Base-by-base conservation (phyloP, 2,888 invertebrate genomes). In the Noctua fimbriata region DNA sequence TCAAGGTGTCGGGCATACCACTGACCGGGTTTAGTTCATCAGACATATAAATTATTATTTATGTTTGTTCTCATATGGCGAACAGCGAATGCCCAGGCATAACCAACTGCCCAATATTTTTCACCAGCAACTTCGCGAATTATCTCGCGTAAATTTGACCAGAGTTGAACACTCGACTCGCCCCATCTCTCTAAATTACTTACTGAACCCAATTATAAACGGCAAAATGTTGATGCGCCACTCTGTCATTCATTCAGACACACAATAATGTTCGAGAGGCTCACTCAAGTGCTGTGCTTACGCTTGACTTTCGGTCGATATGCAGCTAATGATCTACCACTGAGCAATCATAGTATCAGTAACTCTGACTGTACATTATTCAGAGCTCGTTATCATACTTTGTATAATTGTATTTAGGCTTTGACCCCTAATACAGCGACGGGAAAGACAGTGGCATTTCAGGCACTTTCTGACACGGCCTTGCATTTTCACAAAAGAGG, bases 171-270 rank as follows among this genome's bases (percentile, higher is more conserved):
- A 47, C 21, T 67, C 36, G 16, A 77, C 24, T 47, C 47, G 5
- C 0, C 14, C 47, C 28, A 18, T 32, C n/a, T 65, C 28, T 47
- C 47, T 65, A 14, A 78, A 79, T 77, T 21, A 77, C 52, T 7
- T 44, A 32, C 44, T 60, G 60, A 67, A 32, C 67, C 32, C 21
- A 44, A 79, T 70, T 78, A 77, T 72, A 55, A 66, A 41, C 49
- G 52, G n/a, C 32, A n/a, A 67, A 69, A 4, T 73, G 60, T 74
- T 63, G 73, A 69, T 44, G 28, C 1, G 14, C 55, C 36, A 32
- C 69, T 75, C 81, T 28, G 58, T 82, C 72, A 82, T 65, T 55
- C 55, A 55, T 55, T 55, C 55, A 10, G 55, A 24, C 52, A 24
- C 52, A 52, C 52, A 52, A 52, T 21, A 52, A 21, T 58, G 55